Evolutionary conservation across 2,113 vertebrate species (phyloP).

Genomic region (Muntiacus muntjak): DNA sequence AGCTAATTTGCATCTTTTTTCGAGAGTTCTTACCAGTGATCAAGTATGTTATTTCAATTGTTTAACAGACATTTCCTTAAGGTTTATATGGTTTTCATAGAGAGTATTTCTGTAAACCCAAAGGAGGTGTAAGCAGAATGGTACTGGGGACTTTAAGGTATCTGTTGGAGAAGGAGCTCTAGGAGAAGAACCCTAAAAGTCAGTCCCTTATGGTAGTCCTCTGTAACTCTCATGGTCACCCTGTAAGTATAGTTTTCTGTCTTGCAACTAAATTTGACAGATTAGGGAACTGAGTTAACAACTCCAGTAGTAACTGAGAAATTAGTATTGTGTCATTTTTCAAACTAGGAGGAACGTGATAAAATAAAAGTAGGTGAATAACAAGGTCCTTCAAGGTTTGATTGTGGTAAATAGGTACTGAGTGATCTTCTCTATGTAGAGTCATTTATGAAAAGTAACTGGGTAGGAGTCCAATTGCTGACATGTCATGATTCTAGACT

Average conservation of each 20-base stretch:
- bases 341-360: not conserved
- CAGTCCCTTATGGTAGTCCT: not conserved
- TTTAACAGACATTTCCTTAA: not conserved
- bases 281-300: not conserved
- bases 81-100: not conserved
- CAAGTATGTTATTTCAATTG: not conserved
- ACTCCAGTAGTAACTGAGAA: not conserved
- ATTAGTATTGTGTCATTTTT: not conserved
- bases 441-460: constrained; percentile 35
- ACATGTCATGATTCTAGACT: not conserved
- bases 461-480: not conserved
- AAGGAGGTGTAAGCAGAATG: not conserved
- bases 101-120: not conserved
- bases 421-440: not conserved
- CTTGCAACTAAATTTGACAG: not conserved
- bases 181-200: not conserved
- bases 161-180: not conserved
- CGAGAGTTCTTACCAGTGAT: not conserved
- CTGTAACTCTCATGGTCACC: not conserved
- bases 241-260: not conserved
- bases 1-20: not conserved
- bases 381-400: not conserved
- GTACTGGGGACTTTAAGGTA: not conserved
- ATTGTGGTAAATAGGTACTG: not conserved
- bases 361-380: constrained; percentile 3